Conservation (phyloP, 2,888 invertebrate genomes). For the Argyra leucocephala region DNA sequence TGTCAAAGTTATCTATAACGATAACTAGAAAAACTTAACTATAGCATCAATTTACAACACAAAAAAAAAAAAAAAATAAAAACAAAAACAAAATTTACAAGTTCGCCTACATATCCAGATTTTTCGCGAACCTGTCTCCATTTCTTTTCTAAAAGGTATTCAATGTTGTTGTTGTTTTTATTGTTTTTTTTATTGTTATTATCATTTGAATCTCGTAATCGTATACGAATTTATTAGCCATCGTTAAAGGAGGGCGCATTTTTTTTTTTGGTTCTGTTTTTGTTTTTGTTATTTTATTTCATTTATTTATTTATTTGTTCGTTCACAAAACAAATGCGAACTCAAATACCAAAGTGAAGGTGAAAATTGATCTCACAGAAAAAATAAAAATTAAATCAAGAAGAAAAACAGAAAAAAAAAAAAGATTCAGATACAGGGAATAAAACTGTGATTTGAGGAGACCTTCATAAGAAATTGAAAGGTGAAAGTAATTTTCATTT, state of each 20-base stretch:
- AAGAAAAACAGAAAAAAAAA: background rate
- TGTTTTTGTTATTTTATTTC: background rate
- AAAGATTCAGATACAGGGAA: background rate
- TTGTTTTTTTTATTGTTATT: too few species aligned
- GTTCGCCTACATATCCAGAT: constrained; percentile 1
- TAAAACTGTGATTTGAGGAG: background rate
- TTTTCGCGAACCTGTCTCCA: background rate
- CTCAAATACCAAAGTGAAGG: background rate
- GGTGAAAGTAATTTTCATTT: background rate
- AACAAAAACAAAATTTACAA: too few species aligned
- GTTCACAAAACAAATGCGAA: background rate
- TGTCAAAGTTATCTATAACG: too few species aligned
- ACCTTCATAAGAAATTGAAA: constrained; percentile 2
- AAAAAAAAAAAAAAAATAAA: too few species aligned
- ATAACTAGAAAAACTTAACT: too few species aligned
- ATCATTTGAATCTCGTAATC: background rate
- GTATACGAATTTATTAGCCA: background rate
- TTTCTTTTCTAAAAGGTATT: too few species aligned
- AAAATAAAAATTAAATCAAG: background rate
- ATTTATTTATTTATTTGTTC: too few species aligned
- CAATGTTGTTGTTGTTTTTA: too few species aligned
- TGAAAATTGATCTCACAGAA: background rate
- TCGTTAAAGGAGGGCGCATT: background rate
- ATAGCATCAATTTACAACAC: too few species aligned
- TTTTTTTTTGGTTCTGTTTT: background rate